phyloP scores from a whole-genome alignment of 2,888 invertebrate species.

The Rhodophaea formosa region DNA sequence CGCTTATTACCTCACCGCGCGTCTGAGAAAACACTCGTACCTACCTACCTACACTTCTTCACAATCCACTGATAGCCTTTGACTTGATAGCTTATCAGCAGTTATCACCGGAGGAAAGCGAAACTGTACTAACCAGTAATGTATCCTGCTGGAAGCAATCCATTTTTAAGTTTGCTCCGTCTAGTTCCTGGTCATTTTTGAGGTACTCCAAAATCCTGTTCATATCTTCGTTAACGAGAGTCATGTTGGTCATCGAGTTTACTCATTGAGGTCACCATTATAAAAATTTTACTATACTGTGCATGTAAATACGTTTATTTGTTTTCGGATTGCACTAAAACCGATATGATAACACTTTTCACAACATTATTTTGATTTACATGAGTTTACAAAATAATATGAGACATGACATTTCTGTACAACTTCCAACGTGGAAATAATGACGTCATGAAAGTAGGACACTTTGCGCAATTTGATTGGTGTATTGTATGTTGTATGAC shows the following conservation, averaged over 20 bases:
- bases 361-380: constrained; percentile 34
- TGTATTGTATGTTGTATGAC: constrained; percentile 41
- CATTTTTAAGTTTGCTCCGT: constrained; percentile 56
- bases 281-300: constrained; percentile 23
- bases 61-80: constrained; percentile 54
- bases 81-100: constrained; percentile 40
- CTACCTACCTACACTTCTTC: constrained; percentile 38
- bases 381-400: constrained; percentile 55
- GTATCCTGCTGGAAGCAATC: constrained; percentile 62
- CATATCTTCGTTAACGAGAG: constrained; percentile 63
- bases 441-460: constrained; percentile 81
- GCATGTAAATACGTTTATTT: constrained; percentile 20
- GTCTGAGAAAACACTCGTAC: constrained; percentile 53
- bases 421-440: constrained; percentile 85
- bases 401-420: constrained; percentile 67
- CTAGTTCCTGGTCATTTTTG: constrained; percentile 57
- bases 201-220: constrained; percentile 68
- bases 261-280: constrained; percentile 29
- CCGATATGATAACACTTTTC: constrained; percentile 21
- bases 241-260: constrained; percentile 52
- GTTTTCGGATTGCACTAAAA: constrained; percentile 28
- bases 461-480: constrained; percentile 71
- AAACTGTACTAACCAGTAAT: constrained; percentile 61
- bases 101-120: not conserved
- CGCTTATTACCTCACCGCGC: constrained; percentile 67